Percentiles rank a stretch among this genome's conserved stretches.
Conservation (phyloP, 1,140 invertebrate genomes). For the Drosophila leontia region DNA sequence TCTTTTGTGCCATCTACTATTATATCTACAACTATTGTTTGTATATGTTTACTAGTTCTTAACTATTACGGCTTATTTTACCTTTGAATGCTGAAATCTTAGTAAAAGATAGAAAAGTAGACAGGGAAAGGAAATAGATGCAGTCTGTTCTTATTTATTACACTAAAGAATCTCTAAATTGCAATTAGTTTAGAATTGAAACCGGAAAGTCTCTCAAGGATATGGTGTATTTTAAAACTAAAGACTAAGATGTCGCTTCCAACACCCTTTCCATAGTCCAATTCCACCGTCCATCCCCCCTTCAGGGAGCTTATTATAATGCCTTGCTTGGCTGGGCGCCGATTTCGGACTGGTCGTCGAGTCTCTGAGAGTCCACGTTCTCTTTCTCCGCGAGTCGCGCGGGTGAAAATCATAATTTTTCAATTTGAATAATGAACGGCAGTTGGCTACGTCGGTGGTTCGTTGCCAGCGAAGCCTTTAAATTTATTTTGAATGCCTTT, state of each 20-base stretch:
- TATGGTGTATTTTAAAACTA: slow-evolving; percentile 40
- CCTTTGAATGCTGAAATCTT: not conserved
- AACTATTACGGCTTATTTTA: not conserved
- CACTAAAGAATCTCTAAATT: not conserved
- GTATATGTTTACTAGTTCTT: slow-evolving; percentile 19
- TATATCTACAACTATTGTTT: slow-evolving; percentile 20
- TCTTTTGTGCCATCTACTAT: slow-evolving; percentile 8
- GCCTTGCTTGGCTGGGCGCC: slow-evolving; percentile 55
- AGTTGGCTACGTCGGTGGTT: slow-evolving; percentile 42
- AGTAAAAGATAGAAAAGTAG: not conserved
- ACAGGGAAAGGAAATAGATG: not conserved
- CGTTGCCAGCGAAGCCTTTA: slow-evolving; percentile 70
- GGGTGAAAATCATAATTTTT: slow-evolving; percentile 81
- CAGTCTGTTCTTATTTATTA: too few species aligned
- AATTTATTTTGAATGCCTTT: slow-evolving; percentile 75
- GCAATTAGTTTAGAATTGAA: slow-evolving; percentile 59
- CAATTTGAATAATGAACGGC: slow-evolving; percentile 81
- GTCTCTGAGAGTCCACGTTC: not conserved
- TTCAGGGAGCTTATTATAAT: slow-evolving; percentile 79
- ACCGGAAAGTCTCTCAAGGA: slow-evolving; percentile 58
- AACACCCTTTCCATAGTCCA: not conserved
- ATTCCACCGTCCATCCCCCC: slow-evolving; percentile 53
- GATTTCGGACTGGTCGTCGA: slow-evolving; percentile 2
- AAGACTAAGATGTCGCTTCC: slow-evolving; percentile 25
- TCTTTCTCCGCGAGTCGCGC: slow-evolving; percentile 26